These are phyloP conservation scores for Cebidichthys violaceus DNA, from an alignment of 2,113 vertebrate genomes.

Conservation along the genomic window DNA sequence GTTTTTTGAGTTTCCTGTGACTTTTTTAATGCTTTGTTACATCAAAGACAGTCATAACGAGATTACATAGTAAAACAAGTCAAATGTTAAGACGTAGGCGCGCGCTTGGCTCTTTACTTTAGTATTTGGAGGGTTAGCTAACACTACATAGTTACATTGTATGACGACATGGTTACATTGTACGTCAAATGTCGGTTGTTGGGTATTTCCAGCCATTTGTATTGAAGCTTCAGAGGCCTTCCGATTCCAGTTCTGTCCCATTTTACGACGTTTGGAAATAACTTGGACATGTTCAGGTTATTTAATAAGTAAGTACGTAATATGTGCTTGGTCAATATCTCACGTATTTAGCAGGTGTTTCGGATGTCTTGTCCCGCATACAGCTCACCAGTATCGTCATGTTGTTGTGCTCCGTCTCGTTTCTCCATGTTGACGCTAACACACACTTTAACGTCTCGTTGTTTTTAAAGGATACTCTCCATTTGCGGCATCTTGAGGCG, in stretches of 20 bases:
- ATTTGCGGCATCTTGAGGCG: conserved; percentile 75
- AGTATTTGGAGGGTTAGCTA: neutral
- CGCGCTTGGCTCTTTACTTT: neutral
- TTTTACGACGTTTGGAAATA: neutral
- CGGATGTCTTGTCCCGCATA: neutral
- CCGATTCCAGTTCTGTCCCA: neutral
- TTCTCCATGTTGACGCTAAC: conserved; percentile 7
- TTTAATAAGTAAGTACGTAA: rapidly evolving
- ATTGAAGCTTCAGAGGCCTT: conserved; percentile 39
- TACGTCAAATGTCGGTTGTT: neutral
- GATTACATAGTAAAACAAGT: neutral
- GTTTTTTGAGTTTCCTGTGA: neutral
- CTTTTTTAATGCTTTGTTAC: neutral
- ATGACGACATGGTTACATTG: neutral
- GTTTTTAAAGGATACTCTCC: conserved; percentile 86
- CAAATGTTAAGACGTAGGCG: neutral
- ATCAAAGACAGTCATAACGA: neutral
- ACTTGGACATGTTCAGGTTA: rapidly evolving
- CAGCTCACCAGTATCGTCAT: neutral
- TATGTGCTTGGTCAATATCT: neutral
- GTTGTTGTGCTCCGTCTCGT: neutral
- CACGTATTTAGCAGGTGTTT: neutral
- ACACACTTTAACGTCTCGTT: neutral
- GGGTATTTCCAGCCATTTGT: conserved; percentile 35
- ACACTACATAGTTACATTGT: neutral